Percentiles rank a stretch among this genome's conserved stretches.
phyloP scores from a whole-genome alignment of 2,797 vertebrate species.

The Thaleichthys pacificus region DNA sequence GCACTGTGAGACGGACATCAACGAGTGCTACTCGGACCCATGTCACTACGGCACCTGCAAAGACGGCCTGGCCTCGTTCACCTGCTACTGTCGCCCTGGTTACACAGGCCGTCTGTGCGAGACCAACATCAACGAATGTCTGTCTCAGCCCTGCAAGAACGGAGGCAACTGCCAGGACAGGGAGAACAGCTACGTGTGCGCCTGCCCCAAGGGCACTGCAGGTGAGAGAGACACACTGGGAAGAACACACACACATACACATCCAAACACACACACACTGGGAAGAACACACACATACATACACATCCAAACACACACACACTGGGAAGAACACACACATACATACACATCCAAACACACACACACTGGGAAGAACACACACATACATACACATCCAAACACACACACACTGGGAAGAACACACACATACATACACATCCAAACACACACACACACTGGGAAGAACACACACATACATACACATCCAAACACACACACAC shows the following conservation, averaged over 20 bases:
- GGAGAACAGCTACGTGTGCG: slow-evolving; percentile 86
- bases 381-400: no score
- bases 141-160: slow-evolving; percentile 93
- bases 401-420: no score
- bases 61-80: slow-evolving; percentile 88
- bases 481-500: background rate
- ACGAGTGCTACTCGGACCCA: slow-evolving; percentile 92
- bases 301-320: background rate
- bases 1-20: slow-evolving; percentile 89
- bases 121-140: slow-evolving; percentile 94
- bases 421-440: no score
- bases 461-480: background rate
- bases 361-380: no score
- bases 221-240: slow-evolving; percentile 43
- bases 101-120: slow-evolving; percentile 92
- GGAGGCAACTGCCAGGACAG: slow-evolving; percentile 93
- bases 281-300: no score
- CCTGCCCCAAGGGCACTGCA: slow-evolving; percentile 92
- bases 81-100: slow-evolving; percentile 88
- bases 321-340: background rate
- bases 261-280: no score
- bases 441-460: no score
- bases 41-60: slow-evolving; percentile 94
- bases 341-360: no score
- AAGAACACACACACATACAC: background rate